These are phyloP conservation scores for Tetranychus truncatus DNA, from an alignment of 2,888 invertebrate genomes.

Conservation along the genomic window DNA sequence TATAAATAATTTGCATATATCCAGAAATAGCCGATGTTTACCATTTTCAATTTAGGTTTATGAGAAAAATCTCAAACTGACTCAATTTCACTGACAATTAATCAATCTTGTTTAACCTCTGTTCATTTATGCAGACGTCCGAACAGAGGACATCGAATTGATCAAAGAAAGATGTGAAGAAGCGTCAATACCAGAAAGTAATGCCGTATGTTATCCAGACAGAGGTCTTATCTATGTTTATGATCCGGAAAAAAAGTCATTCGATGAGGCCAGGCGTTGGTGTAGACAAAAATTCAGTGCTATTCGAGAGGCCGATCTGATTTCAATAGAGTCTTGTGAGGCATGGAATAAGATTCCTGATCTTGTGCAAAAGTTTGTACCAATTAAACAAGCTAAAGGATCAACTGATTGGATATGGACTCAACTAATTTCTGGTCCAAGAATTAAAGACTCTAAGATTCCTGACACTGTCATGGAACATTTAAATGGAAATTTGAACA, in stretches of 20 bases:
- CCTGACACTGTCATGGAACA: not conserved
- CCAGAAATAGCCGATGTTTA: too few species aligned
- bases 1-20: too few species aligned
- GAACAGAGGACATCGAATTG: not conserved
- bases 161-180: not conserved
- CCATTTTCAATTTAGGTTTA: too few species aligned
- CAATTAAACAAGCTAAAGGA: not conserved
- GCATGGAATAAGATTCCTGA: not conserved
- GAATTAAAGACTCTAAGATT: not conserved
- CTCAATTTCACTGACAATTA: too few species aligned
- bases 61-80: too few species aligned
- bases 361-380: not conserved
- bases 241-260: not conserved
- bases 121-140: not conserved
- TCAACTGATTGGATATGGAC: not conserved
- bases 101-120: not conserved
- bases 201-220: not conserved
- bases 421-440: not conserved
- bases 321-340: not conserved
- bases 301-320: not conserved
- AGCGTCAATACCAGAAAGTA: not conserved
- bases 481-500: not conserved
- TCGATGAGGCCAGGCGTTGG: not conserved
- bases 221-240: not conserved
- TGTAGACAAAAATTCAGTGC: not conserved